Conservation (phyloP, 2,888 invertebrate species). For the Nomada goodeniana region DNA sequence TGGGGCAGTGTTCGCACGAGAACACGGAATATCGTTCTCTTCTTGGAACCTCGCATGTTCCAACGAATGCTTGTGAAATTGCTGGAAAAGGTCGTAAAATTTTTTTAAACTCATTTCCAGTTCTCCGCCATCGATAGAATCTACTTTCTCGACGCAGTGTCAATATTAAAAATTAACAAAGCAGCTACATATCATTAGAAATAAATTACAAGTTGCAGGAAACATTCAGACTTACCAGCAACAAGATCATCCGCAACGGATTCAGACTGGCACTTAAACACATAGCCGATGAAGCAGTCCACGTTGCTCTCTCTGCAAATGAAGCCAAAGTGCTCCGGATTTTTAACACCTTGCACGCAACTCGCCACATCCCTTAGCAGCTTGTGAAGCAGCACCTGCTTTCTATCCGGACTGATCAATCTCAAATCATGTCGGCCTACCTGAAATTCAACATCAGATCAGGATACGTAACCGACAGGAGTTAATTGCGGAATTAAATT, state of each 20-base stretch:
- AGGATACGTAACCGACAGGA: neutral
- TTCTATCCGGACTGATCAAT: conserved; percentile 96
- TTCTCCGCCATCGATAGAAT: neutral
- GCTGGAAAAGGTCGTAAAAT: conserved; percentile 85
- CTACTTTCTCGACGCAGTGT: neutral
- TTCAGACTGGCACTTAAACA: conserved; percentile 95
- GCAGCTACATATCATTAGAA: neutral
- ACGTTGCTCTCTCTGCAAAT: conserved; percentile 92
- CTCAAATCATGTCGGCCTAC: conserved; percentile 94
- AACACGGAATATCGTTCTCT: conserved; percentile 89
- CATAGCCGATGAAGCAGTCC: conserved; percentile 92
- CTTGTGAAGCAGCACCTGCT: conserved; percentile 94
- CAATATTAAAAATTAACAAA: neutral
- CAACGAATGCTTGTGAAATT: conserved; percentile 91
- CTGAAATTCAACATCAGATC: conserved; percentile 81
- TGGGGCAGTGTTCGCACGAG: conserved; percentile 97
- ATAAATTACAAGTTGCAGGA: neutral
- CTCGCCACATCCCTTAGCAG: conserved; percentile 95
- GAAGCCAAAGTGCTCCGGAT: conserved; percentile 96
- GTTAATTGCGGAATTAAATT: neutral
- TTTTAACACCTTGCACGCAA: conserved; percentile 92
- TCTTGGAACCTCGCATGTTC: conserved; percentile 84
- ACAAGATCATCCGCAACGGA: conserved; percentile 93
- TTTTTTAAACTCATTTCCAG: neutral
- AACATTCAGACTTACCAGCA: conserved; percentile 85